Evolutionary conservation across 2,113 vertebrate genomes (phyloP).

Genomic region (Tyrannus savana): DNA sequence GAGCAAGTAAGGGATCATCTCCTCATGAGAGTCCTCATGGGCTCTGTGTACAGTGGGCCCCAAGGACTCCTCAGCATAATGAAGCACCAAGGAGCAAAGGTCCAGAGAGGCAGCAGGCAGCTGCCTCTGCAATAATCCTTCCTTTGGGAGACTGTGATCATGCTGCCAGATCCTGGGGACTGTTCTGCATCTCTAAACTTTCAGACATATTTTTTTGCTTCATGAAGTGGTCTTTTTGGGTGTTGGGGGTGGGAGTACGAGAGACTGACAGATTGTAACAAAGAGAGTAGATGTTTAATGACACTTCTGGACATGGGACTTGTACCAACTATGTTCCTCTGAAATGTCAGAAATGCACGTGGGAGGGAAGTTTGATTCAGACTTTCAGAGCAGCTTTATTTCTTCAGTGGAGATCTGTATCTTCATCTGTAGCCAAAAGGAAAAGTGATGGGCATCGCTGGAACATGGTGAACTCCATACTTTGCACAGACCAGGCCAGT

Average conservation of each 20-base stretch:
- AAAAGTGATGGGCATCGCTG: not conserved
- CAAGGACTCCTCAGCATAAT: not conserved
- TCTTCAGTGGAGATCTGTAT: not conserved
- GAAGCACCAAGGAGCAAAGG: not conserved
- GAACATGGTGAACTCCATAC: not conserved
- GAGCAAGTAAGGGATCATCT: not conserved
- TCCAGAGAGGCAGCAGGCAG: not conserved
- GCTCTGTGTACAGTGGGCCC: not conserved
- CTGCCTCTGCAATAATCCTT: not conserved
- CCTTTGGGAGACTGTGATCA: not conserved
- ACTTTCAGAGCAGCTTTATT: conserved; percentile 12
- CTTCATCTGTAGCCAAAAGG: not conserved
- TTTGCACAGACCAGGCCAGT: not conserved
- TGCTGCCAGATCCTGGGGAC: not conserved
- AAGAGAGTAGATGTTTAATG: not conserved
- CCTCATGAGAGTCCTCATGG: not conserved
- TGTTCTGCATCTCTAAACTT: not conserved
- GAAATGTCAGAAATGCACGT: conserved; percentile 58
- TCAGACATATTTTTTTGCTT: not conserved
- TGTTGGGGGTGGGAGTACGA: not conserved
- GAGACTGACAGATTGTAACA: not conserved
- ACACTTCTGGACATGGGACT: not conserved
- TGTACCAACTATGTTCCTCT: not conserved
- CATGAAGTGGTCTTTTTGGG: not conserved
- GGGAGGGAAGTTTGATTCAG: conserved; percentile 16